Conservation (phyloP, 1,140 invertebrate species). For the Camponotus pennsylvanicus region DNA sequence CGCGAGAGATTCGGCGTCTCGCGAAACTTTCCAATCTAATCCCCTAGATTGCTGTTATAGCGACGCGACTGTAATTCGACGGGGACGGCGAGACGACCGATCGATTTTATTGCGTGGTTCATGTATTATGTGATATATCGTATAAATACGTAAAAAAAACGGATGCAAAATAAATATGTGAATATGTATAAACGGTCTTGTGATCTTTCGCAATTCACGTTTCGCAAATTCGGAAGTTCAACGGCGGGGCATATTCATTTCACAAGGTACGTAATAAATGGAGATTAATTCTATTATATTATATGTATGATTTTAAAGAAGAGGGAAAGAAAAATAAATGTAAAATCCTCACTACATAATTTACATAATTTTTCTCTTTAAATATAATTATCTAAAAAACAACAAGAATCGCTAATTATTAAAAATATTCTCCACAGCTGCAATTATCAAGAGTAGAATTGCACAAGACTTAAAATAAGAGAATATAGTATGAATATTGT, state of each 20-base stretch:
- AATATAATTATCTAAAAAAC: neutral
- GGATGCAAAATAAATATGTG: conserved; percentile 70
- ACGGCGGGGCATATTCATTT: neutral
- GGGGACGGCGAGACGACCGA: conserved; percentile 43
- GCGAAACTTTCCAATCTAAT: neutral
- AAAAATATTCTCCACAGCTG: neutral
- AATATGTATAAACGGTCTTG: conserved; percentile 57
- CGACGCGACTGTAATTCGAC: neutral
- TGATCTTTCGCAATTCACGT: conserved; percentile 12
- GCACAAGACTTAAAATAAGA: too few species aligned
- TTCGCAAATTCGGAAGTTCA: neutral
- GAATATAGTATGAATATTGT: too few species aligned
- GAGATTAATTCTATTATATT: neutral
- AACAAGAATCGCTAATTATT: too few species aligned
- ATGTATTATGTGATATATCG: conserved; percentile 73
- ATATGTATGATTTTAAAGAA: neutral
- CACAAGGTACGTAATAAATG: conserved; percentile 17
- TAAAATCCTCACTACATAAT: neutral
- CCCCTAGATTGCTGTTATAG: neutral
- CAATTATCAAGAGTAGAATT: neutral
- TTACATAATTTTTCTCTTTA: conserved; percentile 3
- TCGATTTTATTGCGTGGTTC: conserved; percentile 49
- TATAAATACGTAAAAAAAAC: conserved; percentile 64
- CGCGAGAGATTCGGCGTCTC: neutral
- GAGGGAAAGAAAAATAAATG: neutral